phyloP scores from a whole-genome alignment of 1,140 invertebrate species.

The Bombus impatiens region DNA sequence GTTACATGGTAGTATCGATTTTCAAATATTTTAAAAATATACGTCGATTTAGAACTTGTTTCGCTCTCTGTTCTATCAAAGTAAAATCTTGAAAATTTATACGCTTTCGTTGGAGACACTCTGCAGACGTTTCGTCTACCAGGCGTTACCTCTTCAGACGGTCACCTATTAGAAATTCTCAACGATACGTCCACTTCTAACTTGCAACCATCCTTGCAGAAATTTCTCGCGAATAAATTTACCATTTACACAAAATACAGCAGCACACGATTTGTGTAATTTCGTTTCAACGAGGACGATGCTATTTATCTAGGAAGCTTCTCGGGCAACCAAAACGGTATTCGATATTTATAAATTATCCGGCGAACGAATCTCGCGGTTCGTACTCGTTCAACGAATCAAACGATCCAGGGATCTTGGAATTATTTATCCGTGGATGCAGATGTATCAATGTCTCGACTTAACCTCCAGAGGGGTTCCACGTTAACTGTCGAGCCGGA shows the following conservation, averaged over 20 bases:
- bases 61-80: not conserved
- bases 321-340: not conserved
- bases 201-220: not conserved
- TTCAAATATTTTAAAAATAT: no score
- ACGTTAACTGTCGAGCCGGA: no score
- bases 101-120: not conserved
- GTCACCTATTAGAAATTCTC: constrained; percentile 21
- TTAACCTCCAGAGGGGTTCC: no score
- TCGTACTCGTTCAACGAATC: no score
- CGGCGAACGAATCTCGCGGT: no score
- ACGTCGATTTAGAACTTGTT: no score
- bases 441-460: no score
- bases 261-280: no score
- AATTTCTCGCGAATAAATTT: not conserved
- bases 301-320: not conserved
- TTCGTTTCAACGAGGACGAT: not conserved
- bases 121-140: not conserved
- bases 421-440: no score
- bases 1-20: no score
- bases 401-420: no score
- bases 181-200: constrained; percentile 7
- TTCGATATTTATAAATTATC: no score
- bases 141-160: constrained; percentile 15
- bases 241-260: not conserved
- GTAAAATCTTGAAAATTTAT: not conserved